These are phyloP conservation scores for Sussaba pulchella DNA, from an alignment of 2,888 invertebrate genomes.

Conservation along the genomic window DNA sequence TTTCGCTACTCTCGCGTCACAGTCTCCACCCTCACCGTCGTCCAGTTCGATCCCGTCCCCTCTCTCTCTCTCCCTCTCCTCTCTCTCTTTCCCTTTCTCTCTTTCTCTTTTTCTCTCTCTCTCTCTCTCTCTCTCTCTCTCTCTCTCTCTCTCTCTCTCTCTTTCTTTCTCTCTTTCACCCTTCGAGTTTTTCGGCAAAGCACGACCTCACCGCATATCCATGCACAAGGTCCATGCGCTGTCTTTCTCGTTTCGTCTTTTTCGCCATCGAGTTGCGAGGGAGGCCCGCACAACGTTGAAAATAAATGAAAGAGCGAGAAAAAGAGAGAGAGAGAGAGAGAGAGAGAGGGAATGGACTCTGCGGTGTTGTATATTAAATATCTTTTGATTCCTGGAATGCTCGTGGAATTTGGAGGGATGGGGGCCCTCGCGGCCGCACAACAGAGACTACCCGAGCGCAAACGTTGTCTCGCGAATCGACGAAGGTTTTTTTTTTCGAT, in stretches of 20 bases:
- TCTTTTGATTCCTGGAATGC: constrained; percentile 75
- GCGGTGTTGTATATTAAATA: constrained; percentile 79
- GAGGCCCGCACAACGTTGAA: neutral
- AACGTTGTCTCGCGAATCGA: too few relatives aligned
- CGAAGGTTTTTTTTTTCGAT: too few relatives aligned
- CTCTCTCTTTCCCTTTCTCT: too few relatives aligned
- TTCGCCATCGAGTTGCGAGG: neutral
- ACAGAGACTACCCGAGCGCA: too few relatives aligned
- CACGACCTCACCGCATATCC: too few relatives aligned
- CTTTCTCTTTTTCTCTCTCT: constrained; percentile 35
- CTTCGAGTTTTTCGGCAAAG: constrained; percentile 36
- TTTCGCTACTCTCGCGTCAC: constrained; percentile 17
- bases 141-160: too few relatives aligned
- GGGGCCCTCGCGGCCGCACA: too few relatives aligned
- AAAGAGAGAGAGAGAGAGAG: too few relatives aligned
- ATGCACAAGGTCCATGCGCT: too few relatives aligned
- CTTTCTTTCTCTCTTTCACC: constrained; percentile 36
- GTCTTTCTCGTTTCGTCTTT: constrained; percentile 53
- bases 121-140: constrained; percentile 11
- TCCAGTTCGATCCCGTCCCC: neutral
- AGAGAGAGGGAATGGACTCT: too few relatives aligned
- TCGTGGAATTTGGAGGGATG: constrained; percentile 67
- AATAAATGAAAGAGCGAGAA: too few relatives aligned
- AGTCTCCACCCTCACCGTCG: neutral
- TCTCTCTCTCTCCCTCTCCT: constrained; percentile 14